Evolutionary conservation across 2,888 invertebrate species (phyloP), one percentile per base, ranked within the genome.

Genomic region (Tubulanus polymorphus): DNA sequence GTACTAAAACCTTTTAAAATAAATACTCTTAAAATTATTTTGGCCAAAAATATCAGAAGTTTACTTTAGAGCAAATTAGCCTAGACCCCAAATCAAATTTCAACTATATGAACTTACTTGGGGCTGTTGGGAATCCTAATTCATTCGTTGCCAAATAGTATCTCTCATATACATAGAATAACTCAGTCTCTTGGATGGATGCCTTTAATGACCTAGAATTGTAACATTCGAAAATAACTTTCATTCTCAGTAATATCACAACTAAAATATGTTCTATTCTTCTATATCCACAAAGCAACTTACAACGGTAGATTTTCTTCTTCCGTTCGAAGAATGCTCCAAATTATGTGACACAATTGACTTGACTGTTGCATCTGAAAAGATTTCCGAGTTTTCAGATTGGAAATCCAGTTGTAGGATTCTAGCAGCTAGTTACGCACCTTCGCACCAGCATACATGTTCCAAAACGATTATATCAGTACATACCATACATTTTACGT

Each of bases 101-200:
- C n/a, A n/a, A n/a, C n/a, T n/a, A n/a, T n/a, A n/a, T n/a, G n/a
- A 10, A 25, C 53, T 59, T 37, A 71, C 71, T 69, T 51, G 63
- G 88, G 12, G 92, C 91, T 63, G 91, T 79, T 0, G 89, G 89
- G 77, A 88, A 93, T 29, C 90, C 90, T 61, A 89, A 84, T 2
- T 87, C 86, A 71, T 90, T 89, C 20, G 87, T 84, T 1, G 91
- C 88, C 65, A 89, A 82, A 68, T 87, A 87, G 79, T 90, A 92
- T 67, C 91, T 85, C 78, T 93, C 92, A 63, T 92, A 79, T 28
- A 88, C 83, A 61, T 87, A 85, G 75, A 91, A 91, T 49, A 92
- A 78, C 25, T 89, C 83, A 60, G 70, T 69, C 53, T 74, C 74
- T 15, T 66, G 65, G 41, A 65, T 60, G 26, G 59, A 57, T 3